phyloP scores from a whole-genome alignment of 37 sponge, comb jelly and placozoan species.

The Theonella swinhoei region DNA sequence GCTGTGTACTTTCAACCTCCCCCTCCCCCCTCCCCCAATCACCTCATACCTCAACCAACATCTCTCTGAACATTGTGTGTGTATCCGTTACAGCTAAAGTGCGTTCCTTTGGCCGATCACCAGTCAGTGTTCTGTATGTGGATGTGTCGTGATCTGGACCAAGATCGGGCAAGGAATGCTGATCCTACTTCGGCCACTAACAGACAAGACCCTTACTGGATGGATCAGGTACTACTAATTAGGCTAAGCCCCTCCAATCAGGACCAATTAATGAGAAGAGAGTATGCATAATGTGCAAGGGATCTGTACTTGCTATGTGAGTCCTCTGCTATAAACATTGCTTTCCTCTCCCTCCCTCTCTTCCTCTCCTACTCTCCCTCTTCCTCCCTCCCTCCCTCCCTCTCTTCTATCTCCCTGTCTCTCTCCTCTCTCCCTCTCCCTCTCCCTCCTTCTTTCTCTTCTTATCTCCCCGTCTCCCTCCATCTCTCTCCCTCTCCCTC shows the following conservation, averaged over 20 bases:
- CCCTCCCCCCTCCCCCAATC: background rate
- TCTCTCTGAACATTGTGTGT: too few species aligned
- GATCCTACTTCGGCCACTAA: conserved; percentile 67
- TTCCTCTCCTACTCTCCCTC: too few species aligned
- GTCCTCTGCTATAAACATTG: background rate
- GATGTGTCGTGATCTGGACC: conserved; percentile 76
- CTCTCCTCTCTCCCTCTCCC: background rate
- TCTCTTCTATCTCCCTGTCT: too few species aligned
- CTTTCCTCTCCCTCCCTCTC: background rate
- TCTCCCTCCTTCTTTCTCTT: background rate
- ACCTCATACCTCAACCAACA: background rate
- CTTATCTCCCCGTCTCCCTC: background rate
- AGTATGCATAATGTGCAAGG: too few species aligned
- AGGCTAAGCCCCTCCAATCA: too few species aligned
- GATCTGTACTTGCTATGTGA: too few species aligned
- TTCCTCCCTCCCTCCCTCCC: too few species aligned
- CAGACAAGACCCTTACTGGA: conserved; percentile 51
- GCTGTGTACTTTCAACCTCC: background rate
- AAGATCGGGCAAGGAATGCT: conserved; percentile 48
- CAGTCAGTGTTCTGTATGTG: conserved; percentile 73
- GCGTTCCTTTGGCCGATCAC: conserved; percentile 57
- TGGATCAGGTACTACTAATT: conserved; percentile 29
- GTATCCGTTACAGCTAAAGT: conserved; percentile 85
- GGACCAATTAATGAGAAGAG: too few species aligned
- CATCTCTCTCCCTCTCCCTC: background rate